Conservation (phyloP, 2,113 vertebrate species). For the Ciconia stormi region DNA sequence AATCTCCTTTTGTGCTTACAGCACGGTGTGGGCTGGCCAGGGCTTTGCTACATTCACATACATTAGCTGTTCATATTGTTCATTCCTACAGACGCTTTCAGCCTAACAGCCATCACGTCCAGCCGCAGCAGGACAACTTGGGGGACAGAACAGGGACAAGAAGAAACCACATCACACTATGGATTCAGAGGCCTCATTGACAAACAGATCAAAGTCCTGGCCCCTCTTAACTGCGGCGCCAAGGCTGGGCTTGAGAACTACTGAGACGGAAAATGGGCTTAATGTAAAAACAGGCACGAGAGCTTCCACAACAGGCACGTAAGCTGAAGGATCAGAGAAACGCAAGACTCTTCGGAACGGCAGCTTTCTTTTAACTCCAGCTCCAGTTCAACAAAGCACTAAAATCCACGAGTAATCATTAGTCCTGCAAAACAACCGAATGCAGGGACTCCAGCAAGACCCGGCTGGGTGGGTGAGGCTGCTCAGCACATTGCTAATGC, state of each 20-base stretch:
- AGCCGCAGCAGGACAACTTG: not conserved
- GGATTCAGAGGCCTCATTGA: not conserved
- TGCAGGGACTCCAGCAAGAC: not conserved
- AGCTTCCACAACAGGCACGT: not conserved
- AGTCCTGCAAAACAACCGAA: not conserved
- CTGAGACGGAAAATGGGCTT: not conserved
- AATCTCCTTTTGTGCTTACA: not conserved
- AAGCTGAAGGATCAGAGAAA: not conserved
- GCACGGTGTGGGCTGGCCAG: not conserved
- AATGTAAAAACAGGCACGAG: not conserved
- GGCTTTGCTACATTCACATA: accelerated
- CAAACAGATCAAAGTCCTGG: not conserved
- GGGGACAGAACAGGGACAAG: not conserved
- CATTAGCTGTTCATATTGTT: accelerated
- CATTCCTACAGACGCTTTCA: not conserved
- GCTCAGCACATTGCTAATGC: not conserved
- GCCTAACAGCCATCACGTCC: not conserved
- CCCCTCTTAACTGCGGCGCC: not conserved
- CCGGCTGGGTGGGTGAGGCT: not conserved
- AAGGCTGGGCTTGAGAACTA: not conserved
- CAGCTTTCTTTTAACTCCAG: not conserved
- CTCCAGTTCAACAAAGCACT: not conserved
- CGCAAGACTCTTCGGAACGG: not conserved
- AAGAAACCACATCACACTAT: not conserved
- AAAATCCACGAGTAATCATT: not conserved